Evolutionary conservation across 1,140 invertebrate species (phyloP), one percentile per base, ranked within the genome.

Genomic region (Tetramorium parvispinum): DNA sequence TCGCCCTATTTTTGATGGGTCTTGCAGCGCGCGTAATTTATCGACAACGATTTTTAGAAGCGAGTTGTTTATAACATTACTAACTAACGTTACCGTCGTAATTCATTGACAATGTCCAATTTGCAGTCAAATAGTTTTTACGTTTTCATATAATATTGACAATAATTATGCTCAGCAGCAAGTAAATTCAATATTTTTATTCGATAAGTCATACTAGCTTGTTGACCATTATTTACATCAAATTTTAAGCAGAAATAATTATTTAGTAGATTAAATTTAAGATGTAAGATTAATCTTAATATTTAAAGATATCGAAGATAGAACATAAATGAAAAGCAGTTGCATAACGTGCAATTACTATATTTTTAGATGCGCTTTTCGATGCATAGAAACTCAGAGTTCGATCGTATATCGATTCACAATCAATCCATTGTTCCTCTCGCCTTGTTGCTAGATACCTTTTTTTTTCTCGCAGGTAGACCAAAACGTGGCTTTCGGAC

Each of bases 371-470:
- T 11, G 13, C 21, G n/a, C 3, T 43, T 16, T 21, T 32, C 37
- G 21, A 40, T 65, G 53, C 32, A 40, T 43, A 76, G 18, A 16
- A n/a, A n/a, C 18, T 59, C 32, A 24, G 21, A 61, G 51, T 43
- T 46, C 1, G 16, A 63, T 61, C 18, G 7, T 13, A 32, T 43
- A 40, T 57, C 37, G 53, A 77, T 46, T 59, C 55, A 24, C 40
- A 61, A 63, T 77, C 40, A 43, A 46, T 77, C 40, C 18, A 77
- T 77, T 77, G 75, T 77, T 43, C 55, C 40, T 63, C 75, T 55
- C 37, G 53, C 53, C 71, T 77, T 6, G 21, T 24, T 40, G 73
- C 21, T 16, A 21, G 73, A 51, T 49, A 32, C 10, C 0, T 55
- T 55, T 73, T 49, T 61, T 66, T 66, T 21, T 43, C n/a, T 66